Evolutionary conservation across 2,797 vertebrate genomes (phyloP), one percentile per base, ranked within the genome.

Genomic region (Cossypha niveicapilla): DNA sequence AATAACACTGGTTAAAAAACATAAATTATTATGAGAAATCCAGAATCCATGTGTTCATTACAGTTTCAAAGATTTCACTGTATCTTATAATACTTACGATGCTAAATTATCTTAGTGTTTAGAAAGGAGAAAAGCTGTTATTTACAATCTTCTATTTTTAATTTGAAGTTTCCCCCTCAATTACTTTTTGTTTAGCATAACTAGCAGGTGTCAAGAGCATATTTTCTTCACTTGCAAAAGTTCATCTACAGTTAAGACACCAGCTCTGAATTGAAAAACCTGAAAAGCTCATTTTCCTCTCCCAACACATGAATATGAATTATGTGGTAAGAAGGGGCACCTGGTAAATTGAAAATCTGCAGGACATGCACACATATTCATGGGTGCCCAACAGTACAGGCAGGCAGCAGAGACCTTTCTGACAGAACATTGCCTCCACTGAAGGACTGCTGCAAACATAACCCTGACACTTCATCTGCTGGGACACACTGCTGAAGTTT

Each of bases 151-250:
- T 82, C 44, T 57, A 35, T 35, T 48, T 91, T 88, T 77, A 71
- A 92, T 70, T 83, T 74, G 19, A 45, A 77, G 27, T 28, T 79
- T 88, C 67, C 42, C 51, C 65, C 27, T 50, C 77, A 88, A 84
- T 86, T 77, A 68, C 61, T 86, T 88, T 66, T 58, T 44, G 30
- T 73, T 90, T 56, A 90, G 56, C 47, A 75, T 42, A 90, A 80
- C 65, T 54, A 84, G 37, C 61, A 87, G 75, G 81, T 92, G 75
- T 82, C 75, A 94, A 74, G 63, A 88, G 65, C 12, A 1, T 71
- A 83, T 90, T 51, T 95, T 72, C 60, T 91, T 85, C 82, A 45
- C 83, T 67, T 75, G 48, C 65, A 47, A 1, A 3, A 82, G 75
- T 85, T 94, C 44, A 47, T 71, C 60, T 60, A 18, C 63, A 80